Percentiles rank a stretch among this genome's conserved stretches.
phyloP scores from a whole-genome alignment of 2,888 invertebrate species.

The Vesta saturnalis region DNA sequence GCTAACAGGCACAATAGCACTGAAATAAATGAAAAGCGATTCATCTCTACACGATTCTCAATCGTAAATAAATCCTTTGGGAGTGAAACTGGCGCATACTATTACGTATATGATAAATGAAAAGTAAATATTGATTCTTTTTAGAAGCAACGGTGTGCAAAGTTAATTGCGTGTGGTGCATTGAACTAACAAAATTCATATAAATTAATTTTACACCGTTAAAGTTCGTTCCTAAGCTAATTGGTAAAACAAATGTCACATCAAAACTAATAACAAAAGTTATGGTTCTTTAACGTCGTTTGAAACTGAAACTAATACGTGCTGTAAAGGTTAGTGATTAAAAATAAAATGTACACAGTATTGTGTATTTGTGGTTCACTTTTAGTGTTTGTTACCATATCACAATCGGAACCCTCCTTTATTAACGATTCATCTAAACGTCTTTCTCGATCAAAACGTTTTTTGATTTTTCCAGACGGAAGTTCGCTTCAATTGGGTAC shows the following conservation, averaged over 20 bases:
- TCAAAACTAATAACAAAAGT: neutral
- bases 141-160: neutral
- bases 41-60: constrained; percentile 12
- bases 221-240: neutral
- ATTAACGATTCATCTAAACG: constrained; percentile 19
- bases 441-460: constrained; percentile 56
- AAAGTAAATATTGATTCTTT: constrained; percentile 19
- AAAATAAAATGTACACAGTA: neutral
- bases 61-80: constrained; percentile 1
- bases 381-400: constrained; percentile 12
- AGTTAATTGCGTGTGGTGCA: neutral
- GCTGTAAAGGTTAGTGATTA: neutral
- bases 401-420: neutral
- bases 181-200: neutral
- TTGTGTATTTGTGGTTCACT: constrained; percentile 2
- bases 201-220: constrained; percentile 3
- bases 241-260: neutral
- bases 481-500: constrained; percentile 62
- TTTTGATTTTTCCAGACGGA: constrained; percentile 61
- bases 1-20: constrained; percentile 13
- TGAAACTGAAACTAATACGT: too few relatives aligned
- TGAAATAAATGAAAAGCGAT: constrained; percentile 12
- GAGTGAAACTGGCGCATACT: neutral
- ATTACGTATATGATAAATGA: constrained; percentile 16
- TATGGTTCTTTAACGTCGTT: neutral